Conservation (phyloP, 2,888 invertebrate genomes). For the Steinernema hermaphroditum region DNA sequence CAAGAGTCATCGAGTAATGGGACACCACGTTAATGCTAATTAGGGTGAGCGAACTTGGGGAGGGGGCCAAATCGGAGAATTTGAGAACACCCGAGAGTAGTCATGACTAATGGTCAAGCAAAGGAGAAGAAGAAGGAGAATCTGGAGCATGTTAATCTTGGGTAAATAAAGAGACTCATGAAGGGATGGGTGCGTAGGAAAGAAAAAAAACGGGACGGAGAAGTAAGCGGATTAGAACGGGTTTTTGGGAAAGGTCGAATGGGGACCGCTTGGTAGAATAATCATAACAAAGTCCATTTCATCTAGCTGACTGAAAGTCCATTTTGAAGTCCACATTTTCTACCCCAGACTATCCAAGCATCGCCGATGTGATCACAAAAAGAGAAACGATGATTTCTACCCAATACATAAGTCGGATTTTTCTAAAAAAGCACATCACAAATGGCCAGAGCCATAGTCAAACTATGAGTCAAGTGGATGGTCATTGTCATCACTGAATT, state of each 20-base stretch:
- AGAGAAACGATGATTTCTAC: too few species aligned
- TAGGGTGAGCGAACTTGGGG: not conserved
- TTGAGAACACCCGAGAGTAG: not conserved
- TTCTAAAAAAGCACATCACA: too few species aligned
- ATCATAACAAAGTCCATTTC: too few species aligned
- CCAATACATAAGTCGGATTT: too few species aligned
- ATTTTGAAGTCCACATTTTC: too few species aligned
- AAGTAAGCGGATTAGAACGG: constrained; percentile 13
- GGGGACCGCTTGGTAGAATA: not conserved
- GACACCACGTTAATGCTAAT: constrained; percentile 10
- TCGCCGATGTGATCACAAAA: too few species aligned
- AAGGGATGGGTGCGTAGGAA: not conserved
- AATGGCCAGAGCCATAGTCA: too few species aligned
- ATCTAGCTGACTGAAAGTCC: too few species aligned
- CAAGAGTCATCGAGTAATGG: constrained; percentile 25
- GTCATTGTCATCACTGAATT: too few species aligned
- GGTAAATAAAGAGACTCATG: constrained; percentile 5
- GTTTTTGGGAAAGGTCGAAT: not conserved
- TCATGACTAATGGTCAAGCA: constrained; percentile 1
- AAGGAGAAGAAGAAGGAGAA: constrained; percentile 5
- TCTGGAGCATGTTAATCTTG: not conserved
- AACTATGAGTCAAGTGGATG: too few species aligned
- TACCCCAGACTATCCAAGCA: too few species aligned
- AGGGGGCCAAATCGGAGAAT: constrained; percentile 16
- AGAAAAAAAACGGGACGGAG: not conserved